Conservation (phyloP, 1,140 invertebrate species). For the Dendrolimus punctatus region DNA sequence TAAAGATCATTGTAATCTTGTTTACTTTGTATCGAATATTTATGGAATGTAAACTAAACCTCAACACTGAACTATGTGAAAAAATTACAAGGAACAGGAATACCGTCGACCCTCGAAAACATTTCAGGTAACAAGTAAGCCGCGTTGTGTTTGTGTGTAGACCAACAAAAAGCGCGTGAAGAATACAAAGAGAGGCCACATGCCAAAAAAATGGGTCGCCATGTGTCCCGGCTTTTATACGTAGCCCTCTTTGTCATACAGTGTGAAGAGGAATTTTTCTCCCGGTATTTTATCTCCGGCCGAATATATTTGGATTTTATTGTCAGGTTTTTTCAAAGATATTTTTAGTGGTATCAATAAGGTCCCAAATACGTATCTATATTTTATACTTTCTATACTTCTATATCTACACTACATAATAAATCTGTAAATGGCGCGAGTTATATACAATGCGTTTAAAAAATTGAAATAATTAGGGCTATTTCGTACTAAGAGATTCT, state of each 20-base stretch:
- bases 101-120: constrained; percentile 7
- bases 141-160: constrained; percentile 9
- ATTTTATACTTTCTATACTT: too few relatives aligned
- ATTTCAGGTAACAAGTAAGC: constrained; percentile 12
- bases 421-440: too few relatives aligned
- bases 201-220: constrained; percentile 10
- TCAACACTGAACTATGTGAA: not conserved
- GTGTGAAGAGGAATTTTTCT: constrained; percentile 1
- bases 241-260: not conserved
- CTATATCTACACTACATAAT: too few relatives aligned
- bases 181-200: constrained; percentile 15
- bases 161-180: constrained; percentile 9
- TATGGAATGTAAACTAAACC: constrained; percentile 1
- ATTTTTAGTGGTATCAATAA: too few relatives aligned
- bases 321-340: too few relatives aligned
- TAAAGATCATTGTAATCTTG: not conserved
- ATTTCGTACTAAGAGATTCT: too few relatives aligned
- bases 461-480: too few relatives aligned
- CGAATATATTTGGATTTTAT: too few relatives aligned
- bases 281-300: not conserved
- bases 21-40: not conserved
- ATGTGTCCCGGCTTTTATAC: constrained; percentile 4
- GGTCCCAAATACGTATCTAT: too few relatives aligned
- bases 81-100: constrained; percentile 1
- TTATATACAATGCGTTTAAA: too few relatives aligned